A percentile compares a stretch with the other conserved stretches of the same genome.
phyloP scores from a whole-genome alignment of 2,113 vertebrate species.

The Heterocephalus glaber region DNA sequence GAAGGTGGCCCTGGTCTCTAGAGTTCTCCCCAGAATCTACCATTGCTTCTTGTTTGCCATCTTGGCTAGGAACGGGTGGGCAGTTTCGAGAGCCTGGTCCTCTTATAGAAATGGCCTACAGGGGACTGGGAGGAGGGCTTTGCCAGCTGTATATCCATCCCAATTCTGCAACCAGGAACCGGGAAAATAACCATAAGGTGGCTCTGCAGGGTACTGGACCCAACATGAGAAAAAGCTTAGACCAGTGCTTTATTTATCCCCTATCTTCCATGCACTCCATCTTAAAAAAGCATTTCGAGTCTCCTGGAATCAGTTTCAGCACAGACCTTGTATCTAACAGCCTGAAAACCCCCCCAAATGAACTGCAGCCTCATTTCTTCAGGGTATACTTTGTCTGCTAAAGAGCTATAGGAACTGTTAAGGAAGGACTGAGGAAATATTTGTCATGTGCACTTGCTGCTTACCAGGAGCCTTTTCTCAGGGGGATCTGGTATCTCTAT shows the following conservation, averaged over 20 bases:
- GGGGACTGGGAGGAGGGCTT: neutral
- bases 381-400: neutral
- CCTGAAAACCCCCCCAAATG: neutral
- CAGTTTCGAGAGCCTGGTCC: neutral
- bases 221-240: neutral
- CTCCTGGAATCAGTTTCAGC: neutral
- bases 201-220: neutral
- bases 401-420: neutral
- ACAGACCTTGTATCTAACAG: neutral
- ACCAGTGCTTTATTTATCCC: neutral
- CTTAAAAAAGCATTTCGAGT: no score
- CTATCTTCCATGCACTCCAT: neutral
- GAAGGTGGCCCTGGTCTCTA: neutral
- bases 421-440: neutral
- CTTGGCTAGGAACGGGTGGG: neutral
- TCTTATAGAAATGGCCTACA: neutral
- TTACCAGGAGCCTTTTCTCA: neutral
- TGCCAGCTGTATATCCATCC: neutral
- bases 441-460: neutral
- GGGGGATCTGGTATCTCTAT: neutral
- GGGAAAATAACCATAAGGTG: neutral
- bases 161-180: neutral
- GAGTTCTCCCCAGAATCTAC: neutral
- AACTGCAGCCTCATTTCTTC: neutral
- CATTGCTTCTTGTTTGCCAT: neutral